These are phyloP conservation scores for Machimus rusticus DNA, from an alignment of 2,888 invertebrate species.

Conservation along the genomic window DNA sequence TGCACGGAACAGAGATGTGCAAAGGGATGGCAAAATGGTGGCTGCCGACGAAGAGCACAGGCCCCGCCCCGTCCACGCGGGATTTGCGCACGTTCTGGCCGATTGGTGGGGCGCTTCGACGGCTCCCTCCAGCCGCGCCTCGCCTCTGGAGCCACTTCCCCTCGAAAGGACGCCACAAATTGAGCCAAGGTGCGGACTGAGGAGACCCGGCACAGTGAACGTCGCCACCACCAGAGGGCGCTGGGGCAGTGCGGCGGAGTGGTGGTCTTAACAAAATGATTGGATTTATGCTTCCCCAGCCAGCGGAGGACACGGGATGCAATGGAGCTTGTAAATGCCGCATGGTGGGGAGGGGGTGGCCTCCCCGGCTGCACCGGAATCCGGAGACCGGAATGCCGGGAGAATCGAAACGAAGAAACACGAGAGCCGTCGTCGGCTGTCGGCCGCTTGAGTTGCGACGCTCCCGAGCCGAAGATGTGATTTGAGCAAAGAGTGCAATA, in stretches of 20 bases:
- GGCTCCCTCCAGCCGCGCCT: neutral
- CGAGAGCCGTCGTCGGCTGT: constrained; percentile 33
- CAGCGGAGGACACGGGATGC: constrained; percentile 36
- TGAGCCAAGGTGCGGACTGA: neutral
- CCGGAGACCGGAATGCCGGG: neutral
- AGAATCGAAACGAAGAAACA: constrained; percentile 3
- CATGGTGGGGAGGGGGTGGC: neutral
- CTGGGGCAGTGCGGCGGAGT: constrained; percentile 12
- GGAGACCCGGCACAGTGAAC: neutral
- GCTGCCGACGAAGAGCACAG: neutral
- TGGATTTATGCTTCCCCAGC: constrained; percentile 45
- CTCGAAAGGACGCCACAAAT: neutral
- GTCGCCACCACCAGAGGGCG: neutral
- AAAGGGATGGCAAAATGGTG: constrained; percentile 41
- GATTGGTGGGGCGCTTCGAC: neutral
- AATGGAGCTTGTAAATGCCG: constrained; percentile 41
- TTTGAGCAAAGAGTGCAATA: constrained; percentile 43
- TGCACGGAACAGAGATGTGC: neutral
- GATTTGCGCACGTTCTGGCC: neutral
- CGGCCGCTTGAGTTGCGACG: constrained; percentile 19
- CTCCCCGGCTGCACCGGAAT: neutral
- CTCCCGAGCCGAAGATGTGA: constrained; percentile 42
- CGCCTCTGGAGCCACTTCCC: neutral
- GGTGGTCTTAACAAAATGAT: constrained; percentile 46
- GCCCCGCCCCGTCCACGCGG: constrained; percentile 11